A percentile compares a stretch with the other conserved stretches of the same genome.
Conservation (phyloP, 2,888 invertebrate genomes). For the Epicampocera succincta region DNA sequence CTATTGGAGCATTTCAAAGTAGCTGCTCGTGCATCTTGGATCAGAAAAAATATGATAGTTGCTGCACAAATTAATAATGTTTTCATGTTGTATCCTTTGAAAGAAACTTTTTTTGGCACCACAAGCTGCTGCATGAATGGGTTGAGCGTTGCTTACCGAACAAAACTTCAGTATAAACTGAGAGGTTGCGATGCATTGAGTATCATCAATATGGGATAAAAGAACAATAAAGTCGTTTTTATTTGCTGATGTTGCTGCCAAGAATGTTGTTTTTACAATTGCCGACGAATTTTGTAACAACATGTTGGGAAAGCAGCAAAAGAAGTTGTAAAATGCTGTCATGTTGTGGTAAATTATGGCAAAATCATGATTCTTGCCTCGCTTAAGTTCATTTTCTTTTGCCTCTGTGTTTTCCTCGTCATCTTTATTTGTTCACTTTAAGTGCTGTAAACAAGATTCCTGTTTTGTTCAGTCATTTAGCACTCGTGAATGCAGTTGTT, state of each 20-base stretch:
- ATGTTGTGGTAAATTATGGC: conserved; percentile 48
- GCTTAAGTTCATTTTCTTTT: conserved; percentile 10
- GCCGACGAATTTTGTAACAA: conserved; percentile 16
- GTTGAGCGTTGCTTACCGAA: conserved; percentile 25
- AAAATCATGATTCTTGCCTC: conserved; percentile 52
- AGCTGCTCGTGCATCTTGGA: conserved; percentile 36
- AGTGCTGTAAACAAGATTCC: not conserved
- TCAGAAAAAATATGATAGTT: conserved; percentile 21
- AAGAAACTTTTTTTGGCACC: not conserved
- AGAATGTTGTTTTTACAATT: conserved; percentile 14
- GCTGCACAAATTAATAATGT: conserved; percentile 17
- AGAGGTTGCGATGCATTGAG: conserved; percentile 14
- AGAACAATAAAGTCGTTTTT: conserved; percentile 20
- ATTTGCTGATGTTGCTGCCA: conserved; percentile 11
- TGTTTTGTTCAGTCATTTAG: conserved; percentile 23
- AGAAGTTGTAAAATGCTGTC: conserved; percentile 58
- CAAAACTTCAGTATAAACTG: conserved; percentile 54
- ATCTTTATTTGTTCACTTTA: conserved; percentile 11
- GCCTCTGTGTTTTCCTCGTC: not conserved
- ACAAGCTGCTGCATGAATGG: not conserved
- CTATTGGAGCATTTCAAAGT: conserved; percentile 42
- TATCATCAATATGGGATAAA: conserved; percentile 17
- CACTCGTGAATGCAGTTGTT: not conserved
- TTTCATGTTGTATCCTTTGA: conserved; percentile 26
- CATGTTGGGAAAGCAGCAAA: not conserved